phyloP scores from a whole-genome alignment of 2,888 invertebrate genomes.

The Tillus elongatus region DNA sequence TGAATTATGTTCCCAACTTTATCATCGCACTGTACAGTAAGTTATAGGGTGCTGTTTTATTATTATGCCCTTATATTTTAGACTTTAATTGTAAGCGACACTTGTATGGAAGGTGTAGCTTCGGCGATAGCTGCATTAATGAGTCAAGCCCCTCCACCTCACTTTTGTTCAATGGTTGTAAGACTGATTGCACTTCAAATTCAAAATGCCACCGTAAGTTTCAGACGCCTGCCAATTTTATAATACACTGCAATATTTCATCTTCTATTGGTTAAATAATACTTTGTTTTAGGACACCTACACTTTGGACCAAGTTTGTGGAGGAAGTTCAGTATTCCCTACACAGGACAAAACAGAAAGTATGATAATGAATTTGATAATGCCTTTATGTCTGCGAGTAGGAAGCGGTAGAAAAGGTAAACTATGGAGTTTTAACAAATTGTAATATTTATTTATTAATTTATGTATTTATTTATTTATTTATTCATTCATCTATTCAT shows the following conservation, averaged over 20 bases:
- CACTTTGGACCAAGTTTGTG: conserved; percentile 90
- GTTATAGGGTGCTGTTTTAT: too few relatives aligned
- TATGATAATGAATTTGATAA: conserved; percentile 89
- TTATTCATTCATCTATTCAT: too few relatives aligned
- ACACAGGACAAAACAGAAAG: conserved; percentile 90
- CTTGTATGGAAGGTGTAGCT: conserved; percentile 59
- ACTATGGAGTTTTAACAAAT: conserved; percentile 11
- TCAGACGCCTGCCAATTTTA: background rate
- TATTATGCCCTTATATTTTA: conserved; percentile 35
- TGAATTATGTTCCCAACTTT: too few relatives aligned
- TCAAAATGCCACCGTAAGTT: conserved; percentile 74
- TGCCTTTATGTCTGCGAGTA: conserved; percentile 91
- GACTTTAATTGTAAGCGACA: conserved; percentile 74
- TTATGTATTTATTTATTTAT: too few relatives aligned
- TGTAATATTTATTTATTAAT: too few relatives aligned
- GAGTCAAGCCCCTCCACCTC: conserved; percentile 86
- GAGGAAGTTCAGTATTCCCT: conserved; percentile 79
- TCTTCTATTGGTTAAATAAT: background rate
- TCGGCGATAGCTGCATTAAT: conserved; percentile 79
- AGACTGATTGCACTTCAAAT: conserved; percentile 90
- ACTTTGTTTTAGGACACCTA: conserved; percentile 58
- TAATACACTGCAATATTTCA: too few relatives aligned
- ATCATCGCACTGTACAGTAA: too few relatives aligned
- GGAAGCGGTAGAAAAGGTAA: conserved; percentile 90
- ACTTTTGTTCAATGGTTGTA: conserved; percentile 95